Percentiles rank a stretch among this genome's conserved stretches.
Conservation (phyloP, 2,888 invertebrate genomes). For the Pristionchus entomophagus region DNA sequence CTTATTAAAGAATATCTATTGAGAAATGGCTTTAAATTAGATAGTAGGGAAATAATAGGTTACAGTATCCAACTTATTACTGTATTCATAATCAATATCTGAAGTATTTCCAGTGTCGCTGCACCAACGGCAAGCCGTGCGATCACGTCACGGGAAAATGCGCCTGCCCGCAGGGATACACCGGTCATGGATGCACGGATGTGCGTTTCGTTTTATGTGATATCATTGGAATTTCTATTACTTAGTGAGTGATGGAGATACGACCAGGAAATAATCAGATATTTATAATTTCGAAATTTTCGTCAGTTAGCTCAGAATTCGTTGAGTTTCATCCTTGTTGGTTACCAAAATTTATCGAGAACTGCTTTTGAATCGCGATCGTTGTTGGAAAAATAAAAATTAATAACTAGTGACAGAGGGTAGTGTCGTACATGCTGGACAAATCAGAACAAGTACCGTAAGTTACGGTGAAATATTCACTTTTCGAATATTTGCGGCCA, state of each 20-base stretch:
- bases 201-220: too few relatives aligned
- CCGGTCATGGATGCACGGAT: conserved; percentile 68
- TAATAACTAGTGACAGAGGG: conserved; percentile 34
- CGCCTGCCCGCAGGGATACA: conserved; percentile 72
- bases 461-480: too few relatives aligned
- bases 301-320: background rate
- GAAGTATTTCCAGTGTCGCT: conserved; percentile 79
- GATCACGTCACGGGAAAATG: conserved; percentile 86
- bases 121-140: conserved; percentile 86
- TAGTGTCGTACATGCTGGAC: background rate
- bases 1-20: too few relatives aligned
- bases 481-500: background rate
- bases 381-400: background rate
- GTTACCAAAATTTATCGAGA: too few relatives aligned
- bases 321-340: background rate
- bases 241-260: too few relatives aligned
- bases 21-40: too few relatives aligned
- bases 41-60: too few relatives aligned
- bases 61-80: too few relatives aligned
- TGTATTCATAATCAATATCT: background rate
- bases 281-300: background rate
- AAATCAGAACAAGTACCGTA: too few relatives aligned
- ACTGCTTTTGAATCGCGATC: too few relatives aligned
- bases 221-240: too few relatives aligned
- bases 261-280: too few relatives aligned